Evolutionary conservation across 2,797 vertebrate genomes (phyloP).

Genomic region (Melanogrammus aeglefinus): DNA sequence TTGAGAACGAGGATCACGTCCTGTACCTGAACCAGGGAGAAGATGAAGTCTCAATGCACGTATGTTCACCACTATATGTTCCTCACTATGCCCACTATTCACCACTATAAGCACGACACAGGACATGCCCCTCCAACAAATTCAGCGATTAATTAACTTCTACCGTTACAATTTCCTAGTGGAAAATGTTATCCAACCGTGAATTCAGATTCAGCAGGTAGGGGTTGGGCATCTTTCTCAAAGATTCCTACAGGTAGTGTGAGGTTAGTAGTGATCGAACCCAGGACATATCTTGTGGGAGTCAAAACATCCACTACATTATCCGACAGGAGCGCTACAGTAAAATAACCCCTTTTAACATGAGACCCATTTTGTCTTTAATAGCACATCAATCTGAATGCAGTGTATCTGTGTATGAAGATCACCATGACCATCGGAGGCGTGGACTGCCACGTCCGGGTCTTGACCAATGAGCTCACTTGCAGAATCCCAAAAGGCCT

Average conservation of each 20-base stretch:
- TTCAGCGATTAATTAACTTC: not conserved
- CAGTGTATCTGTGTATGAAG: slow-evolving; percentile 78
- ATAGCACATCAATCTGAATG: slow-evolving; percentile 83
- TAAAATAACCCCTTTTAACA: not conserved
- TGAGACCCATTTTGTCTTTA: not conserved
- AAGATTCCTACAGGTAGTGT: not conserved
- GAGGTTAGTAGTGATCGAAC: not conserved
- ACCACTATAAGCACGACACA: too few relatives aligned
- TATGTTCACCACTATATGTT: slow-evolving; percentile 55
- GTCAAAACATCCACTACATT: not conserved
- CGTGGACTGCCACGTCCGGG: slow-evolving; percentile 73
- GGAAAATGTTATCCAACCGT: not conserved
- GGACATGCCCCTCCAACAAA: not conserved
- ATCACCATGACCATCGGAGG: slow-evolving; percentile 84
- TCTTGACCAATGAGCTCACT: slow-evolving; percentile 83
- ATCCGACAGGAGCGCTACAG: not conserved
- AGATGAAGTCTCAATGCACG: slow-evolving; percentile 78
- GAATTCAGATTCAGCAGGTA: not conserved
- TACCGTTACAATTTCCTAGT: not conserved
- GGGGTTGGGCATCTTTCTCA: not conserved
- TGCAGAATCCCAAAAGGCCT: slow-evolving; percentile 82
- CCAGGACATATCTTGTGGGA: not conserved
- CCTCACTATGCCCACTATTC: too few relatives aligned
- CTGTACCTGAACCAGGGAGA: slow-evolving; percentile 77
- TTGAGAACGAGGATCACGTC: slow-evolving; percentile 64